Conservation (phyloP, 2,888 invertebrate genomes). For the Anthoptus insignis region DNA sequence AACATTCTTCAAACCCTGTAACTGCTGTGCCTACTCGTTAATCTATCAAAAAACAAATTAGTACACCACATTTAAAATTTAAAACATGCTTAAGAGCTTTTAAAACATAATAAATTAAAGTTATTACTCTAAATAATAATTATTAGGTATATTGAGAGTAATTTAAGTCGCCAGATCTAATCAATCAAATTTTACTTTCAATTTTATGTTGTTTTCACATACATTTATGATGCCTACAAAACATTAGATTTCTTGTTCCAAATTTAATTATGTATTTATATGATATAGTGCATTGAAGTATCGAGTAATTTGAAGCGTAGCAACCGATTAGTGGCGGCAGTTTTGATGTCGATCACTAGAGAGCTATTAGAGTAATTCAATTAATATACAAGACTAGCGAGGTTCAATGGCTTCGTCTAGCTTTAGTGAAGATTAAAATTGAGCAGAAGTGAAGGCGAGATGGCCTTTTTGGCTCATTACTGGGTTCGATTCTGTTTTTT, state of each 20-base stretch:
- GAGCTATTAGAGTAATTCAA: conserved; percentile 64
- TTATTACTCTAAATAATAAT: not conserved
- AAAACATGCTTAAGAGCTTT: not conserved
- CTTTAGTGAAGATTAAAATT: not conserved
- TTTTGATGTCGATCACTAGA: conserved; percentile 44
- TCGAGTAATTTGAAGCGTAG: conserved; percentile 30
- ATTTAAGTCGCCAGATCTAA: conserved; percentile 1
- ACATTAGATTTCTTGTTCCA: conserved; percentile 33
- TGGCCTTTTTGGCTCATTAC: too few species aligned
- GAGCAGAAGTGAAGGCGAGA: too few species aligned
- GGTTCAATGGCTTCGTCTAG: not conserved
- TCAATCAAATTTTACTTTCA: conserved; percentile 30
- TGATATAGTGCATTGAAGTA: conserved; percentile 42
- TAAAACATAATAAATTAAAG: not conserved
- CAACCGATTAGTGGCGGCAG: conserved; percentile 45
- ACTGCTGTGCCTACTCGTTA: too few species aligned
- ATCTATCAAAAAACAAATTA: not conserved
- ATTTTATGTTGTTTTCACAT: conserved; percentile 30
- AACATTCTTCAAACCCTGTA: too few species aligned
- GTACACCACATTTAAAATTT: not conserved
- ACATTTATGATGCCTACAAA: conserved; percentile 16
- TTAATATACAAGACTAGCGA: conserved; percentile 51
- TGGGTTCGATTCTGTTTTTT: too few species aligned
- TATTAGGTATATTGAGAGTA: conserved; percentile 1
- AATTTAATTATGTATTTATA: conserved; percentile 44